Percentiles rank a stretch among this genome's conserved stretches.
Conservation (phyloP, 1,140 invertebrate species). For the Ganaspis sp. region DNA sequence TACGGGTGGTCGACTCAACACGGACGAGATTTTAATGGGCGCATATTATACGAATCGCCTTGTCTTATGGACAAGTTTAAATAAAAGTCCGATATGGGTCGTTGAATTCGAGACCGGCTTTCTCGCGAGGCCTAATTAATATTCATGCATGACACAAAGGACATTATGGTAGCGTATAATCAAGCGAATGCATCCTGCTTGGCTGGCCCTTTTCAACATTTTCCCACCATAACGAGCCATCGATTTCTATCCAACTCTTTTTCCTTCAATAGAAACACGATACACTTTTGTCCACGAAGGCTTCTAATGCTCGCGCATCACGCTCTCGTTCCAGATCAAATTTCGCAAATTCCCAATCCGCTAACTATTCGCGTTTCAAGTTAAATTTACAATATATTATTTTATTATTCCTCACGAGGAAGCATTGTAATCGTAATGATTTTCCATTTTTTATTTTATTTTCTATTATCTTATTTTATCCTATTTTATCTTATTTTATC, state of each 20-base stretch:
- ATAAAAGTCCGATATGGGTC: conserved; percentile 30
- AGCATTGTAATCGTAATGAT: no score
- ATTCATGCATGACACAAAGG: conserved; percentile 59
- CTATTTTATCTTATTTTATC: no score
- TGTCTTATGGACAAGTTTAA: conserved; percentile 39
- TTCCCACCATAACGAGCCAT: conserved; percentile 29
- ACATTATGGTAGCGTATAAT: conserved; percentile 54
- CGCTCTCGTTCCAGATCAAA: background rate
- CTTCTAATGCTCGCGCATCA: background rate
- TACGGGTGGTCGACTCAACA: conserved; percentile 26
- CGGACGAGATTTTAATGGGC: conserved; percentile 34
- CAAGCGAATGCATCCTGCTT: conserved; percentile 44
- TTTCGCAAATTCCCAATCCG: no score
- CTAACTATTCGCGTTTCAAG: no score
- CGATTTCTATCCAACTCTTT: conserved; percentile 21
- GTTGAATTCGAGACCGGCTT: conserved; percentile 28
- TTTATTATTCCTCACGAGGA: no score
- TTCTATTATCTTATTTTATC: no score
- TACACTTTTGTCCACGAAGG: conserved; percentile 16
- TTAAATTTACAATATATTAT: no score
- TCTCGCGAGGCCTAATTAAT: conserved; percentile 54
- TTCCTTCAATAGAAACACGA: background rate
- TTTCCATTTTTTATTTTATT: no score
- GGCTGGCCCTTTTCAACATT: conserved; percentile 34
- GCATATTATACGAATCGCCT: conserved; percentile 39